Base-by-base conservation (phyloP, 2,797 vertebrate genomes). In the Melanotaenia boesemani region DNA sequence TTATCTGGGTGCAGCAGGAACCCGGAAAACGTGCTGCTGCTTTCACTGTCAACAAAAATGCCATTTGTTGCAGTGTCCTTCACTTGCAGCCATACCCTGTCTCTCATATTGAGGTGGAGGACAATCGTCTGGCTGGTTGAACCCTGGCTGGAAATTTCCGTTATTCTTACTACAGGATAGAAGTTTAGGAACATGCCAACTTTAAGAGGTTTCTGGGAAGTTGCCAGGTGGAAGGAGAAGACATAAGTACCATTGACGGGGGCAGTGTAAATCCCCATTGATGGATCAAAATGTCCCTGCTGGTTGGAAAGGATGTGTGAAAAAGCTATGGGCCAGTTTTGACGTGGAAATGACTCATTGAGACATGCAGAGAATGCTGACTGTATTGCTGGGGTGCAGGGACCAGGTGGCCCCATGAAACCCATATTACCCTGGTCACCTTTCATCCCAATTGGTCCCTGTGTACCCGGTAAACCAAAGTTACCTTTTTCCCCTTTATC, bases 191-290 rank as follows among this genome's bases (percentile, higher is more conserved):
- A 95, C 22, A 96, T 60, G 11, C 92, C 94, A 0, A 92, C 89
- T 64, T 85, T 91, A 3, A 95, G 91, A 0, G 24, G 3, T 57
- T 30, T 90, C 0, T 0, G 0, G 0, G 12, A 57, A 3, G 82
- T 80, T 0, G 78, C 58, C n/a, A 94, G 65, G 79, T 91, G 41
- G 83, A 85, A 93, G 78, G 57, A 84, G 70, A 96, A 94, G 70
- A 92, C 13, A 11, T 95, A 95, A 18, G 93, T 94, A 62, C 94
- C 95, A 1, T 94, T 94, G 44, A 91, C 18, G 0, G 94, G 93
- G 0, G 93, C 93, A 0, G 0, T 81, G 90, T 92, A 96, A 0
- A 91, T 67, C 0, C 95, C 90, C 0, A 0, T 44, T 0, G 0
- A 0, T 0, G 82, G 74, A 57, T 90, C 20, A 12, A 85, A 95